Evolutionary conservation across 2,797 vertebrate genomes (phyloP).

Genomic region (Streptopelia turtur): DNA sequence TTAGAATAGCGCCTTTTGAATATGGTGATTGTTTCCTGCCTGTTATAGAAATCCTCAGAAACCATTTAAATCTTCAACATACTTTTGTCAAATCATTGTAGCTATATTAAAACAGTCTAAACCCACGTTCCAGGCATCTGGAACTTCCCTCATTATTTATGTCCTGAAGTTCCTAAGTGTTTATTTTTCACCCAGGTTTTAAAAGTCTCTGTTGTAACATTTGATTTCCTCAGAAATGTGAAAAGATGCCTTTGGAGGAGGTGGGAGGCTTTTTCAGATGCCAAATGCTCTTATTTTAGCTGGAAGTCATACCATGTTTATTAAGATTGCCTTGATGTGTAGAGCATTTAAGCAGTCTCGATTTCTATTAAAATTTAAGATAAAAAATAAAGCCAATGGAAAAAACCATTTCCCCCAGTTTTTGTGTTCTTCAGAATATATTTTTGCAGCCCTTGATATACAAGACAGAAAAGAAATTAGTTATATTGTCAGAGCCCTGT

Average conservation of each 20-base stretch:
- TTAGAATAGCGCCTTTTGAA: not conserved
- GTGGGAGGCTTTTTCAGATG: not conserved
- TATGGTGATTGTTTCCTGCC: not conserved
- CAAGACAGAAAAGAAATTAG: not conserved
- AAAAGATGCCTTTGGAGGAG: constrained; percentile 12
- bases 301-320: not conserved
- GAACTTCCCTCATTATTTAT: not conserved
- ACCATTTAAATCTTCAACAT: not conserved
- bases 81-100: not conserved
- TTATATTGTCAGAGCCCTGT: not conserved
- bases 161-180: not conserved
- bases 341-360: not conserved
- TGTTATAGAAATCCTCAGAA: constrained; percentile 17
- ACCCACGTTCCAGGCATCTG: not conserved
- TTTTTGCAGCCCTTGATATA: not conserved
- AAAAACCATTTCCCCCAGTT: not conserved
- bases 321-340: not conserved
- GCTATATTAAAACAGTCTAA: not conserved
- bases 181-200: constrained; percentile 30
- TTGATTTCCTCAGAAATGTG: not conserved
- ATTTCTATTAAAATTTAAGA: constrained; percentile 15
- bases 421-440: not conserved
- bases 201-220: not conserved
- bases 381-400: constrained; percentile 19
- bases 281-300: not conserved